Conservation (phyloP, 2,113 vertebrate species). For the Dicrurus megarhynchus region DNA sequence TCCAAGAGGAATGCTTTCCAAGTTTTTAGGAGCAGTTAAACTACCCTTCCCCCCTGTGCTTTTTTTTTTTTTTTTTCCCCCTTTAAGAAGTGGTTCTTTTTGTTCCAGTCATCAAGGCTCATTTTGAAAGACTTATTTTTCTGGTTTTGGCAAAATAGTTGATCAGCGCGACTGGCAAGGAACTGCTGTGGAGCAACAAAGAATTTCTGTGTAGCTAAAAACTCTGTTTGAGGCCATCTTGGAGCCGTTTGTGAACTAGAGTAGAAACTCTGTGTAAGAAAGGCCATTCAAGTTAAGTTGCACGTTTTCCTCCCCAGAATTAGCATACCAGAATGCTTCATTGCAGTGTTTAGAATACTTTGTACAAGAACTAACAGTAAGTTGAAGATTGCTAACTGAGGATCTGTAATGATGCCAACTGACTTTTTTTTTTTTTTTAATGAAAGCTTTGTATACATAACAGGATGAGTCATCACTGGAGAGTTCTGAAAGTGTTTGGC, state of each 20-base stretch:
- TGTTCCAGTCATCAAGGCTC: neutral
- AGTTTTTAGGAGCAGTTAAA: neutral
- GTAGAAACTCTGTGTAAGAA: constrained; percentile 24
- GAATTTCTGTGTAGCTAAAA: constrained; percentile 41
- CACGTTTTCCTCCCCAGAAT: constrained; percentile 20
- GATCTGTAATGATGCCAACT: constrained; percentile 42
- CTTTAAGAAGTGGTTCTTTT: neutral
- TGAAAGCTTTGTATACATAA: constrained; percentile 62
- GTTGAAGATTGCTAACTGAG: constrained; percentile 45
- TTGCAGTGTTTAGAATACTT: constrained; percentile 34
- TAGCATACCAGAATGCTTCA: constrained; percentile 32
- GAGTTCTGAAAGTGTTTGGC: constrained; percentile 55
- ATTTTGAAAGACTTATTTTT: constrained; percentile 34
- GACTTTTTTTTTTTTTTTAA: constrained; percentile 27
- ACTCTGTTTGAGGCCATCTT: constrained; percentile 1
- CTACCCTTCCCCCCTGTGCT: fast-evolving
- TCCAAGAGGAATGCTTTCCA: neutral
- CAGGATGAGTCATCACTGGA: constrained; percentile 47
- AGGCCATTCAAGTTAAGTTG: constrained; percentile 30
- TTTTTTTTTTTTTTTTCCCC: fast-evolving
- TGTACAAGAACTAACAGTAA: constrained; percentile 36
- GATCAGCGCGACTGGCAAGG: neutral
- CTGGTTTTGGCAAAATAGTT: constrained; percentile 44
- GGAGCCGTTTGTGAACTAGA: constrained; percentile 3
- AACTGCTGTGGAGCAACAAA: constrained; percentile 22